These are phyloP conservation scores for Netelia melanura DNA, from an alignment of 2,888 invertebrate genomes.

Conservation along the genomic window DNA sequence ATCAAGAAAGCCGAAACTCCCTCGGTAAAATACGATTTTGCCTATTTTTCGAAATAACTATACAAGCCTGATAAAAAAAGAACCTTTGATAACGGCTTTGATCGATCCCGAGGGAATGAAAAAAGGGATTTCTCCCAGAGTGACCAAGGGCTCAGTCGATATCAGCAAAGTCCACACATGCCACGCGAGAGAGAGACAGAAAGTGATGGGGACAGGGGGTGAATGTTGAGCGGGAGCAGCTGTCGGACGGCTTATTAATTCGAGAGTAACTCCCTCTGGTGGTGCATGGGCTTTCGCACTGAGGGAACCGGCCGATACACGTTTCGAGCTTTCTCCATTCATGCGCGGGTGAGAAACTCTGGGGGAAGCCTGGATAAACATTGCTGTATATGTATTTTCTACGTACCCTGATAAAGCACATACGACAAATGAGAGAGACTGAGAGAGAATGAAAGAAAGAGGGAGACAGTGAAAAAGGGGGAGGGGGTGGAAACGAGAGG, in stretches of 20 bases:
- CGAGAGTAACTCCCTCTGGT: slow-evolving; percentile 22
- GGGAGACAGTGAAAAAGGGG: background rate
- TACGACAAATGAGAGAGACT: background rate
- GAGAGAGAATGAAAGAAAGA: background rate
- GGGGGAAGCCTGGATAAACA: slow-evolving; percentile 21
- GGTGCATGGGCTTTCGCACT: slow-evolving; percentile 33
- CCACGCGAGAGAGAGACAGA: background rate
- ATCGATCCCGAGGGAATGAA: slow-evolving; percentile 34
- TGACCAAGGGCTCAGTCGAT: slow-evolving; percentile 33
- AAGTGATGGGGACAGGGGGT: background rate
- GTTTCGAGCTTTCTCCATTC: slow-evolving; percentile 26
- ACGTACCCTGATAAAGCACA: slow-evolving; percentile 33
- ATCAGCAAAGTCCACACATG: slow-evolving; percentile 44
- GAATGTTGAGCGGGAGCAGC: slow-evolving; percentile 18
- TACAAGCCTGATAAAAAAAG: slow-evolving; percentile 4
- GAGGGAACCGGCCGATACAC: background rate
- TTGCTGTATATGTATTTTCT: slow-evolving; percentile 21
- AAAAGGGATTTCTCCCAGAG: slow-evolving; percentile 52
- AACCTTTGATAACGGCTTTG: slow-evolving; percentile 37
- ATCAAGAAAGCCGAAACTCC: slow-evolving; percentile 14
- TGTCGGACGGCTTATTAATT: slow-evolving; percentile 58
- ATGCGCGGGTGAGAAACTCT: slow-evolving; percentile 17
- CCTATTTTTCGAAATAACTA: background rate
- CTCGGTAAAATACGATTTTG: slow-evolving; percentile 6
- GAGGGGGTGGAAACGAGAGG: background rate